phyloP scores from a whole-genome alignment of 2,888 invertebrate genomes.

The Drosophila heteroneura region DNA sequence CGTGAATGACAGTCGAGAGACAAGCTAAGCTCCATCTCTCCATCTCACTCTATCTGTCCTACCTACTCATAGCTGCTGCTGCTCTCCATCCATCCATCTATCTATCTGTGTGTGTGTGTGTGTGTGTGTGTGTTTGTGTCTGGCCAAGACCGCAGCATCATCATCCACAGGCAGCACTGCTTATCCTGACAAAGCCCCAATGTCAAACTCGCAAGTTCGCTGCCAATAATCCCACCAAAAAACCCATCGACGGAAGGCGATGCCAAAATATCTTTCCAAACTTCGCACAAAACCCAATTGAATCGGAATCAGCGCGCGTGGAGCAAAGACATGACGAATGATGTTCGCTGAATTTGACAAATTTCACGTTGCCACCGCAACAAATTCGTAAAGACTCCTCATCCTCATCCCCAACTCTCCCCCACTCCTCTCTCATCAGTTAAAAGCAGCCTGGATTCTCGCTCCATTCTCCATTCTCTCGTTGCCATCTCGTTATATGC shows the following conservation, averaged over 20 bases:
- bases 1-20: constrained; percentile 56
- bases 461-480: constrained; percentile 13
- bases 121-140: not conserved
- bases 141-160: constrained; percentile 35
- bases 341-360: constrained; percentile 69
- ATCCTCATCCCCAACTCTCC: not conserved
- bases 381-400: constrained; percentile 21
- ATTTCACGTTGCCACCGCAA: constrained; percentile 51
- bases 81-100: constrained; percentile 2
- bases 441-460: constrained; percentile 16
- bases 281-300: constrained; percentile 39
- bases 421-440: not conserved
- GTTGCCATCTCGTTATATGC: constrained; percentile 46
- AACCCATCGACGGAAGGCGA: not conserved
- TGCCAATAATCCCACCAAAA: constrained; percentile 53
- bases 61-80: not conserved
- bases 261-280: constrained; percentile 14
- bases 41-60: constrained; percentile 1
- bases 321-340: constrained; percentile 64
- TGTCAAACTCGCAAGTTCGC: constrained; percentile 47
- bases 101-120: not conserved
- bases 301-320: constrained; percentile 44
- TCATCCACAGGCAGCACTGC: constrained; percentile 28
- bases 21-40: constrained; percentile 43
- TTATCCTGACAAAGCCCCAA: constrained; percentile 44